A percentile compares a stretch with the other conserved stretches of the same genome.
These are phyloP conservation scores for Elysia crispata DNA, from an alignment of 2,888 invertebrate species.

Conservation along the genomic window DNA sequence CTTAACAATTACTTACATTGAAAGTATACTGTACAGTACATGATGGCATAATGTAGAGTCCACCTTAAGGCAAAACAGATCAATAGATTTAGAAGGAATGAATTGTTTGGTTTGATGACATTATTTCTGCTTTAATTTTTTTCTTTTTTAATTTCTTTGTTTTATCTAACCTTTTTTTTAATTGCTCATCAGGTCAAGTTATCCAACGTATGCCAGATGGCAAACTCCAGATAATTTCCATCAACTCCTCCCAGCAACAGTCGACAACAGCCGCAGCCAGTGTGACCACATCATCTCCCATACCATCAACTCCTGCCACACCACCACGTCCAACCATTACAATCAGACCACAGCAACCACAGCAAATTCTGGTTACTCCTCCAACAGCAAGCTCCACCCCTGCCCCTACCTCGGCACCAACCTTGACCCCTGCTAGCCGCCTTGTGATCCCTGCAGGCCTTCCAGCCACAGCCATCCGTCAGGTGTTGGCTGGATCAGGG, in stretches of 20 bases:
- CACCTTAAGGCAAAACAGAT: too few relatives aligned
- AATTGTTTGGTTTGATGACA: too few relatives aligned
- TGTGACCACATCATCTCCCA: constrained; percentile 44
- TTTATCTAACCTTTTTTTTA: too few relatives aligned
- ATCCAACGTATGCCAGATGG: constrained; percentile 95
- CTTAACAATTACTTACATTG: too few relatives aligned
- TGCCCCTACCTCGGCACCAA: background rate
- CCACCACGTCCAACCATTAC: constrained; percentile 48
- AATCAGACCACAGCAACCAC: constrained; percentile 55
- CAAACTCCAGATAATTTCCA: constrained; percentile 88
- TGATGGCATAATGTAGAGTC: too few relatives aligned
- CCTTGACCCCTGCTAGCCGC: constrained; percentile 28
- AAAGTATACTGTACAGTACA: too few relatives aligned
- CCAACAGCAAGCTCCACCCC: constrained; percentile 51
- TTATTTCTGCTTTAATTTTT: background rate
- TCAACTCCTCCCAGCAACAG: constrained; percentile 52
- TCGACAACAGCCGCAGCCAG: constrained; percentile 60
- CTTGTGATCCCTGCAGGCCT: background rate
- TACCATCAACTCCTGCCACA: constrained; percentile 28
- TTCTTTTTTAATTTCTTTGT: background rate
- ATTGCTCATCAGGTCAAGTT: constrained; percentile 83
- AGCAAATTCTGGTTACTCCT: constrained; percentile 52
- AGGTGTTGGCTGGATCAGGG: constrained; percentile 34
- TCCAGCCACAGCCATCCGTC: constrained; percentile 40
- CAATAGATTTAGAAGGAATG: too few relatives aligned